Evolutionary conservation across 2,888 invertebrate species (phyloP), one percentile per base, ranked within the genome.

Genomic region (Cremastinae sp.): DNA sequence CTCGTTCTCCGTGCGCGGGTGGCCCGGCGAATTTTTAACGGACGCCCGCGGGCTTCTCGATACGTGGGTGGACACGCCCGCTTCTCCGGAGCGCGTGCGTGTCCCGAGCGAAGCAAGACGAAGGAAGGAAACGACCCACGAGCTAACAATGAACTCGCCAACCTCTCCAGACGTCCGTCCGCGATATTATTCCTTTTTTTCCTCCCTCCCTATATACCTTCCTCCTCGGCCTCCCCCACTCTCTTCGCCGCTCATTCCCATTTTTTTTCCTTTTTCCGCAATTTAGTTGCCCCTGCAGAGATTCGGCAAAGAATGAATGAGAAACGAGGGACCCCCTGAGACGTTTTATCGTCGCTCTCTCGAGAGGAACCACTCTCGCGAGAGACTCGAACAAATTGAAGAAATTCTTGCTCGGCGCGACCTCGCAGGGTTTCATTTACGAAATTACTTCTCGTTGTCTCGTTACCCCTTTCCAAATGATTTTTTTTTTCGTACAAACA

Each of bases 31-130:
- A 72, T 59, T 76, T 72, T 72, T 59, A 69, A 58, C 68, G 58
- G 49, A 72, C 68, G 61, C 75, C 72, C 47, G 68, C 58, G 68
- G 68, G 45, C 14, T 34, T 62, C 51, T 49, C 47, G 22, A 28
- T 59, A 72, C 72, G 75, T 76, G 72, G 75, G 75, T 76, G 75
- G 75, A 76, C 75, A 68, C 62, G 75, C 56, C 71, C 45, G 68
- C 38, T 58, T 20, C 43, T 65, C 36, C 16, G 22, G 53, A 49
- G 45, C 41, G 38, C 45, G 53, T 41, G 49, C 53, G 65, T 56
- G 56, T 51, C 16, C 18, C 9, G 12, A 66, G 45, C 18, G 12
- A 56, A 47, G 47, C 18, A 20, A 10, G 1, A 45, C 12, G 7
- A 14, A 69, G 62, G 47, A 64, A 36, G 74, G 62, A 74, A 64